phyloP scores from a whole-genome alignment of 2,797 vertebrate genomes.

The Acanthurus tractus region DNA sequence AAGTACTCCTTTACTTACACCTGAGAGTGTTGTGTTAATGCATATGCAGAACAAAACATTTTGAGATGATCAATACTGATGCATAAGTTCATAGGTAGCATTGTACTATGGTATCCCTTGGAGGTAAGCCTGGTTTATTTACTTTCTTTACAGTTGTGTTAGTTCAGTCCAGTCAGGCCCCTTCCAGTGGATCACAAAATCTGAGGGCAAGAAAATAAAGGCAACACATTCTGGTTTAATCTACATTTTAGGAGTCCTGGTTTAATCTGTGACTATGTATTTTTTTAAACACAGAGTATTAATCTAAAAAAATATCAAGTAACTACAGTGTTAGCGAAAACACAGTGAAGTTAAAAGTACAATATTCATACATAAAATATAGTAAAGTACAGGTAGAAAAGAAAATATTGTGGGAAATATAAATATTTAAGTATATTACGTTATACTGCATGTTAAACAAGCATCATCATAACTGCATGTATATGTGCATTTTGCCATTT shows the following conservation, averaged over 20 bases:
- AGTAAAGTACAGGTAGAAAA: too few relatives aligned
- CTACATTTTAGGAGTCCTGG: too few relatives aligned
- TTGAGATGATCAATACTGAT: neutral
- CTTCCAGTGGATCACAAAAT: neutral
- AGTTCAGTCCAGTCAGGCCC: neutral
- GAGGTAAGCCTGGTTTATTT: neutral
- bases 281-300: too few relatives aligned
- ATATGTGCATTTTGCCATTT: neutral
- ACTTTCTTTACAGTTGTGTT: neutral
- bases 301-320: too few relatives aligned
- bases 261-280: too few relatives aligned
- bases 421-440: slow-evolving; percentile 19
- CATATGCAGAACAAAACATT: neutral
- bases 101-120: neutral
- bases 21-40: neutral
- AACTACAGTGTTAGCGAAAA: too few relatives aligned
- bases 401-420: too few relatives aligned
- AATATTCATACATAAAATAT: too few relatives aligned
- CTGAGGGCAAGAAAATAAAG: neutral
- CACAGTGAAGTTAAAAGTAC: too few relatives aligned
- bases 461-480: neutral
- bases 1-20: too few relatives aligned
- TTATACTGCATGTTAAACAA: neutral
- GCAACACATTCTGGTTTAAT: too few relatives aligned
- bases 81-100: neutral